Conservation (phyloP, 2,797 vertebrate species). For the Platalea minor region DNA sequence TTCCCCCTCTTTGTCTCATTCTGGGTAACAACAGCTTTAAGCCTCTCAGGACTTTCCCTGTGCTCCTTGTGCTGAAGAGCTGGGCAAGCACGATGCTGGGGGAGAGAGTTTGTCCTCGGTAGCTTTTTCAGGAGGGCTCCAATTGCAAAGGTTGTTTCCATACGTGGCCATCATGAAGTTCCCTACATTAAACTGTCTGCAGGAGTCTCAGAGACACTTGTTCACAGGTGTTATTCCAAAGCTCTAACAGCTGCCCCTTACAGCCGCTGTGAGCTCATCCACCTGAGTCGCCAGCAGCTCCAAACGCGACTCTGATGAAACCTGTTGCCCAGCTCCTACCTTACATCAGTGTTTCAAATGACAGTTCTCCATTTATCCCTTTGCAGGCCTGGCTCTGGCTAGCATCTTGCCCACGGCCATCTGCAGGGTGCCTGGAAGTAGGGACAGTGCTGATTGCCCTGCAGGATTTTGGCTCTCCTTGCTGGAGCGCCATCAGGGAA, state of each 20-base stretch:
- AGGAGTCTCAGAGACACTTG: background rate
- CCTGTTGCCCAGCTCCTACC: background rate
- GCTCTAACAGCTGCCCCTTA: background rate
- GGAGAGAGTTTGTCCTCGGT: background rate
- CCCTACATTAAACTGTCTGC: background rate
- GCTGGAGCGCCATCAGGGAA: background rate
- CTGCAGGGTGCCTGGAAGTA: background rate
- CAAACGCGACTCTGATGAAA: background rate
- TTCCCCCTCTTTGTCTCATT: background rate
- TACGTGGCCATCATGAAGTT: background rate
- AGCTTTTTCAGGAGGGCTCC: background rate
- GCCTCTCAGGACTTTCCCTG: background rate
- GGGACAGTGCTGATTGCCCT: background rate
- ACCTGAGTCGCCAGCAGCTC: background rate
- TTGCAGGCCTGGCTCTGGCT: background rate
- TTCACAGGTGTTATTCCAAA: background rate
- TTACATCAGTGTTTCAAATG: background rate
- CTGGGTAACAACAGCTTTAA: background rate
- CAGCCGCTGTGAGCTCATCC: rapidly evolving
- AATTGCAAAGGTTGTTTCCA: background rate
- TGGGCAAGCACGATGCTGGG: background rate
- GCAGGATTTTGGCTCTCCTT: background rate
- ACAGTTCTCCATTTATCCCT: background rate
- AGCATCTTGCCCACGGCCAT: background rate
- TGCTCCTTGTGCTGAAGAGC: background rate